These are phyloP conservation scores for Chunga burmeisteri DNA, from an alignment of 2,113 vertebrate species.

Conservation along the genomic window DNA sequence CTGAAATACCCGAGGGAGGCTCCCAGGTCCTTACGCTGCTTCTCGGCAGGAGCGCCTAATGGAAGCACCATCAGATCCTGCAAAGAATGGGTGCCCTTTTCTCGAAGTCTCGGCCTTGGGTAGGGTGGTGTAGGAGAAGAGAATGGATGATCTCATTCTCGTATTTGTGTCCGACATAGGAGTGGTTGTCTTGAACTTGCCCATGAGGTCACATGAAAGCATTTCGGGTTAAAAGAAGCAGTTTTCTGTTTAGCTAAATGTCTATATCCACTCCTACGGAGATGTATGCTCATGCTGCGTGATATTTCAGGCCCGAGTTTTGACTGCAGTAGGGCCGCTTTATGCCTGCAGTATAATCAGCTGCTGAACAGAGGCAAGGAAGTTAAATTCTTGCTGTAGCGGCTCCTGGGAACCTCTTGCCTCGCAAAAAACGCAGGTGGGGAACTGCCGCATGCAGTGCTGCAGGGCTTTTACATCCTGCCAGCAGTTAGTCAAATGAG, in stretches of 20 bases:
- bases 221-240: not conserved
- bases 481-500: not conserved
- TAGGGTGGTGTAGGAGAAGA: rapidly evolving
- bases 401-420: not conserved
- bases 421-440: not conserved
- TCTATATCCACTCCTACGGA: rapidly evolving
- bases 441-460: not conserved
- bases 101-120: not conserved
- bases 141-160: not conserved
- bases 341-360: not conserved
- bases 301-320: not conserved
- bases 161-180: rapidly evolving
- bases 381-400: not conserved
- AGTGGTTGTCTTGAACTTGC: not conserved
- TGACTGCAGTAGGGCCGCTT: not conserved
- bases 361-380: not conserved
- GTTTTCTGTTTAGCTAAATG: rapidly evolving
- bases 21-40: rapidly evolving
- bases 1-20: rapidly evolving
- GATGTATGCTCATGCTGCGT: rapidly evolving
- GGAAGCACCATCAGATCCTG: not conserved
- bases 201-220: not conserved
- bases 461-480: not conserved
- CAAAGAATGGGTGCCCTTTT: not conserved
- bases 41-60: not conserved